phyloP scores from a whole-genome alignment of 2,888 invertebrate genomes.

The Orthosia incerta region DNA sequence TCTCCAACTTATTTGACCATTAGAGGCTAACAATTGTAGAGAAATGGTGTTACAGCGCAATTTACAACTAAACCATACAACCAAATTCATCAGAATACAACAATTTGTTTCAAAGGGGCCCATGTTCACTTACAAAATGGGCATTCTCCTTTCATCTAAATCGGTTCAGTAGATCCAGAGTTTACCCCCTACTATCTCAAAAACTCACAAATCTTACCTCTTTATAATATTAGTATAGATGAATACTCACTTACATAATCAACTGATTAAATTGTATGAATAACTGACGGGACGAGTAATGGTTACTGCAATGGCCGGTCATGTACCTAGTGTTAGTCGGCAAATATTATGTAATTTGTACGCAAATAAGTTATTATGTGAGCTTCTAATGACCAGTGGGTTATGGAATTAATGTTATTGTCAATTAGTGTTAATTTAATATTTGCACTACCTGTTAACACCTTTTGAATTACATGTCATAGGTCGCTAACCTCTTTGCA shows the following conservation, averaged over 20 bases:
- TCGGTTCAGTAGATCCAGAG: too few species aligned
- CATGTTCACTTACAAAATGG: too few species aligned
- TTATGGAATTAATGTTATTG: slow-evolving; percentile 31
- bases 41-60: too few species aligned
- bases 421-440: slow-evolving; percentile 47
- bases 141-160: too few species aligned
- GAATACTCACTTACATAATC: slow-evolving; percentile 37
- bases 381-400: slow-evolving; percentile 36
- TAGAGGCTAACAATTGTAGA: too few species aligned
- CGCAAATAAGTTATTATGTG: slow-evolving; percentile 30
- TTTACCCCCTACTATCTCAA: too few species aligned
- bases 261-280: slow-evolving; percentile 45
- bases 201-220: too few species aligned
- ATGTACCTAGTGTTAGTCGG: slow-evolving; percentile 8
- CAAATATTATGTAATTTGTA: slow-evolving; percentile 52
- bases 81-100: too few species aligned
- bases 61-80: too few species aligned
- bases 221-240: too few species aligned
- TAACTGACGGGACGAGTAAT: slow-evolving; percentile 32
- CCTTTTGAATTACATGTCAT: slow-evolving; percentile 2
- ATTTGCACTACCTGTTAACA: slow-evolving; percentile 34
- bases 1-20: too few species aligned
- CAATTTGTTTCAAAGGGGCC: too few species aligned
- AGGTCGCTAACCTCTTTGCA: not conserved
- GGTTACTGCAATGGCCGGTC: slow-evolving; percentile 13